Conservation (phyloP, 2,888 invertebrate genomes). For the Cephus pulcher region DNA sequence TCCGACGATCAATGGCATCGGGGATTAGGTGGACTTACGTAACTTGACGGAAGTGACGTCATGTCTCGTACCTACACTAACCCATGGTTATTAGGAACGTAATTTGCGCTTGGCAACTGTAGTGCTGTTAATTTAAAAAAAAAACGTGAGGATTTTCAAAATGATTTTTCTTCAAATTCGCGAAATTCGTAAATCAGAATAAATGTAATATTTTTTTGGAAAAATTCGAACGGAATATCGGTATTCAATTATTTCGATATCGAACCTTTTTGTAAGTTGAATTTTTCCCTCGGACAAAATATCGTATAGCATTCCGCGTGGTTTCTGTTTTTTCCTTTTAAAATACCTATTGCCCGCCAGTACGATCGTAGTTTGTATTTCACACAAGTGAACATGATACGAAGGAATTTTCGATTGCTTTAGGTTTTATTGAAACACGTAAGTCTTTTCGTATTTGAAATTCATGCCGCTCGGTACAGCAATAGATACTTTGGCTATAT, state of each 20-base stretch:
- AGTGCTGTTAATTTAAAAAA: background rate
- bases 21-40: background rate
- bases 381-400: background rate
- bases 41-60: background rate
- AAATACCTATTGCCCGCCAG: background rate
- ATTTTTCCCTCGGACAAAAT: background rate
- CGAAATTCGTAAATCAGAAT: too few relatives aligned
- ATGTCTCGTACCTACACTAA: background rate
- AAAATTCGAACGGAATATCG: background rate
- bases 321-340: background rate
- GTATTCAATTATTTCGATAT: background rate
- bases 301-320: background rate
- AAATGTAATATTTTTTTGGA: background rate
- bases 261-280: background rate
- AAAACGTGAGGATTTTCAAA: too few relatives aligned
- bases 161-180: too few relatives aligned
- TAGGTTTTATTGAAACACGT: background rate
- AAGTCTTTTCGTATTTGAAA: background rate
- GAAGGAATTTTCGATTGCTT: background rate
- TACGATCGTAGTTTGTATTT: background rate
- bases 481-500: background rate
- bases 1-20: background rate
- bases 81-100: background rate
- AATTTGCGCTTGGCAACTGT: background rate
- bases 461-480: background rate